phyloP scores from a whole-genome alignment of 1,140 invertebrate genomes.

The Belonocnema kinseyi region DNA sequence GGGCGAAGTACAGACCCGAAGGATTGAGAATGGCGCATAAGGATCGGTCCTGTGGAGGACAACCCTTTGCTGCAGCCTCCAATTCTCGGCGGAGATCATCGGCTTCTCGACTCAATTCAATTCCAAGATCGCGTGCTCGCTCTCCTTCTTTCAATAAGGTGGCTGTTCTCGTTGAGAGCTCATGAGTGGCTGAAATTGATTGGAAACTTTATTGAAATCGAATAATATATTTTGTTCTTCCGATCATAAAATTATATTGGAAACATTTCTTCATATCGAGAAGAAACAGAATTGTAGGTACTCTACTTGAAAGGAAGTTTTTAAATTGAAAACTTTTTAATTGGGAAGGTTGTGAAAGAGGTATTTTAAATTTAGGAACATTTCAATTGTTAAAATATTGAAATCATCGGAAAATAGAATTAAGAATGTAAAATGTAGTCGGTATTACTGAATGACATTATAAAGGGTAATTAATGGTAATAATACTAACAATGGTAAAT shows the following conservation, averaged over 20 bases:
- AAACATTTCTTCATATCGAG: too few relatives aligned
- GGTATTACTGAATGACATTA: not conserved
- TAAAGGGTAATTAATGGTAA: not conserved
- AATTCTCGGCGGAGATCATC: conserved; percentile 79
- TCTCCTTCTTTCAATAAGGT: conserved; percentile 74
- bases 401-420: too few relatives aligned
- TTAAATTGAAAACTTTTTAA: too few relatives aligned
- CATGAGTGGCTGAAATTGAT: conserved; percentile 70
- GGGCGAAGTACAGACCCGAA: conserved; percentile 76
- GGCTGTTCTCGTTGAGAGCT: conserved; percentile 73
- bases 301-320: too few relatives aligned
- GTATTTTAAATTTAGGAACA: too few relatives aligned
- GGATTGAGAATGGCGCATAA: conserved; percentile 82
- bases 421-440: too few relatives aligned
- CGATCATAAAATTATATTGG: too few relatives aligned
- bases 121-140: conserved; percentile 74
- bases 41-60: conserved; percentile 77
- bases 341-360: too few relatives aligned
- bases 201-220: conserved; percentile 29
- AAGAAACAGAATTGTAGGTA: too few relatives aligned
- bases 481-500: not conserved
- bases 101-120: conserved; percentile 76
- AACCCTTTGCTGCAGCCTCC: conserved; percentile 77
- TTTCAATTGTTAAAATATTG: too few relatives aligned
- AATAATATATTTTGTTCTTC: too few relatives aligned